Percentiles rank a stretch among this genome's conserved stretches.
These are phyloP conservation scores for Sebastes umbrosus DNA, from an alignment of 2,797 vertebrate species.

Conservation along the genomic window DNA sequence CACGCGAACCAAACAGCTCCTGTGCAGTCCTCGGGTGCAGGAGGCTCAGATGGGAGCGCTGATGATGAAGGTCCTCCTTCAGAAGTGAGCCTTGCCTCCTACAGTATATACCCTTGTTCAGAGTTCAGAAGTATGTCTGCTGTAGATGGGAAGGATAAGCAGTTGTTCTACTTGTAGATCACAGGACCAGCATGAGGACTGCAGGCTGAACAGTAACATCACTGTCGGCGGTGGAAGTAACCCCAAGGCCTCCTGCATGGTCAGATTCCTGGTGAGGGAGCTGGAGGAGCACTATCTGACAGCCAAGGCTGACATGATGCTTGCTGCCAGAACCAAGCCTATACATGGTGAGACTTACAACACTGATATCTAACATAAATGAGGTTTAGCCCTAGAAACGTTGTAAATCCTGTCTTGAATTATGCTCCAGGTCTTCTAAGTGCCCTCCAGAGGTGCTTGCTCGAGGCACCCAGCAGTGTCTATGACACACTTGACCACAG, in stretches of 20 bases:
- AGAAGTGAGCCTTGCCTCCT: conserved; percentile 80
- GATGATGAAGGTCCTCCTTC: conserved; percentile 85
- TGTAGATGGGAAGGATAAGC: not conserved
- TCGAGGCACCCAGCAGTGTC: conserved; percentile 77
- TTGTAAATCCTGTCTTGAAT: not conserved
- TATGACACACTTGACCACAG: conserved; percentile 42
- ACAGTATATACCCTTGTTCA: fast-evolving
- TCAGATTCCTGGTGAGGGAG: conserved; percentile 78
- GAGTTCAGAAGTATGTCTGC: not conserved
- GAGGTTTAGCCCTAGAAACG: not conserved
- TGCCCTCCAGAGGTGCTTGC: conserved; percentile 86
- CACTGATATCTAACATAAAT: not conserved
- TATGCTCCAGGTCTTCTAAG: conserved; percentile 81
- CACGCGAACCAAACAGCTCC: conserved; percentile 68
- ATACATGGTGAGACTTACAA: conserved; percentile 81
- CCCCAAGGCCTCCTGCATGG: conserved; percentile 51
- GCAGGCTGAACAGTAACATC: conserved; percentile 37
- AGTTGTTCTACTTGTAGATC: conserved; percentile 44
- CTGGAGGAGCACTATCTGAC: conserved; percentile 81
- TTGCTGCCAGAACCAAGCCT: conserved; percentile 82
- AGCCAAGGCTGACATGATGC: conserved; percentile 84
- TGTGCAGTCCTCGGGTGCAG: conserved; percentile 88
- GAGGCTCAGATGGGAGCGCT: conserved; percentile 89
- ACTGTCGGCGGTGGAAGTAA: not conserved
- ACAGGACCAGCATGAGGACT: conserved; percentile 27